Evolutionary conservation across 2,113 vertebrate genomes (phyloP), one percentile per base, ranked within the genome.

Genomic region (Archocentrus centrarchus): DNA sequence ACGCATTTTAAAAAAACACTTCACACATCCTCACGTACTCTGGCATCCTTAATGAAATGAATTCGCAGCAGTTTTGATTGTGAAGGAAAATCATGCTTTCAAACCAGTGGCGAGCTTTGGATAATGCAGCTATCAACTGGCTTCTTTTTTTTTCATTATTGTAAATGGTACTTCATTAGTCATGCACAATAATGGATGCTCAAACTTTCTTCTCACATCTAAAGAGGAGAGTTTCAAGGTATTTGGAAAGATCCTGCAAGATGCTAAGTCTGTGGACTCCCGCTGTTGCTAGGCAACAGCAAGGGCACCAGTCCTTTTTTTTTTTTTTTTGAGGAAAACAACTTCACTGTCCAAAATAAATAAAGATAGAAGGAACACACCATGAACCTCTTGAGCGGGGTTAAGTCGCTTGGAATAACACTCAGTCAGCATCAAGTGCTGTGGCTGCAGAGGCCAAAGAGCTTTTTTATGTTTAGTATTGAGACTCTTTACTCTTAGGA

Each of bases 241-340:
- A 83, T 80, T 61, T 10, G 14, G 60, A 75, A 59, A 82, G 63
- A 83, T 78, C 55, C 57, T 77, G 75, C 59, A 39, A 82, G n/a
- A 24, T 82, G 87, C 82, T 84, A 73, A 91, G 95, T 94, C 79
- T 91, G 15, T 27, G 89, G 91, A 93, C 64, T 90, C 89, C 93
- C 89, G 47, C 81, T 91, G 96, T 97, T 97, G 93, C 96, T 92
- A 95, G 70, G 96, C 95, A 97, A 96, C 95, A 73, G 60, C 63
- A 58, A 85, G 80, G 92, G 88, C 91, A 91, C 85, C 7, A 77
- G 68, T 17, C 44, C 61, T 59, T 81, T 88, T 35, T 39, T 39
- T 39, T 39, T 39, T 39, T 39, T 39, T 80, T 81, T 84, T 24
- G 86, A 78, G 87, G 66, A 84, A 86, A 90, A 89, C 84, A 88